Conservation (phyloP, 2,113 vertebrate species). For the Petaurus breviceps region DNA sequence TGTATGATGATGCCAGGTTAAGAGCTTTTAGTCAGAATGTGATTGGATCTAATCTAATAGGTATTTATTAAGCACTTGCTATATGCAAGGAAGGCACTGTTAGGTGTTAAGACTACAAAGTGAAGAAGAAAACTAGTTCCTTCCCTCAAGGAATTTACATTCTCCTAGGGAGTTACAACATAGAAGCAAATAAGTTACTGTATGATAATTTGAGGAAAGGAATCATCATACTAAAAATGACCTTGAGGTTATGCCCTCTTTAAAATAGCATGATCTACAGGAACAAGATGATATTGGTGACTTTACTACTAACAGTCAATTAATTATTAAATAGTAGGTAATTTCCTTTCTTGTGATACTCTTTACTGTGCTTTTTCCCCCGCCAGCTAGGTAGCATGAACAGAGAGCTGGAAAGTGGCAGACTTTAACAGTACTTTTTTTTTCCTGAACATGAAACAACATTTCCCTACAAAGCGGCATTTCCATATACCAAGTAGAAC, state of each 20-base stretch:
- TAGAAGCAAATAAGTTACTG: background rate
- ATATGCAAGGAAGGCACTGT: background rate
- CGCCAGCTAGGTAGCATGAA: slow-evolving; percentile 27
- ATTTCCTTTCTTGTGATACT: background rate
- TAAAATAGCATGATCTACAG: slow-evolving; percentile 4
- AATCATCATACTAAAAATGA: background rate
- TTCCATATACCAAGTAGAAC: background rate
- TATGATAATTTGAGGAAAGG: background rate
- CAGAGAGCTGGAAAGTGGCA: slow-evolving; percentile 27
- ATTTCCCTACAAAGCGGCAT: background rate
- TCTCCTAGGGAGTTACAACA: background rate
- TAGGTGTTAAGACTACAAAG: background rate
- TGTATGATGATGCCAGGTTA: slow-evolving; percentile 10
- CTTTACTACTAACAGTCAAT: slow-evolving; percentile 23
- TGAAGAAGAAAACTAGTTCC: background rate
- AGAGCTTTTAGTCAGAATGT: background rate
- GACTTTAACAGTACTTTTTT: background rate
- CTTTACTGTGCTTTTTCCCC: background rate
- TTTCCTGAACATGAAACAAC: background rate
- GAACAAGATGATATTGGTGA: background rate
- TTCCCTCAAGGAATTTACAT: background rate
- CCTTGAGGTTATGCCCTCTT: slow-evolving; percentile 28
- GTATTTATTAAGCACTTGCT: background rate
- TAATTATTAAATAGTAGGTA: slow-evolving; percentile 5
- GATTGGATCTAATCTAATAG: background rate